Base-by-base conservation (phyloP, 2,888 invertebrate genomes). In the Galerucella nymphaeae region DNA sequence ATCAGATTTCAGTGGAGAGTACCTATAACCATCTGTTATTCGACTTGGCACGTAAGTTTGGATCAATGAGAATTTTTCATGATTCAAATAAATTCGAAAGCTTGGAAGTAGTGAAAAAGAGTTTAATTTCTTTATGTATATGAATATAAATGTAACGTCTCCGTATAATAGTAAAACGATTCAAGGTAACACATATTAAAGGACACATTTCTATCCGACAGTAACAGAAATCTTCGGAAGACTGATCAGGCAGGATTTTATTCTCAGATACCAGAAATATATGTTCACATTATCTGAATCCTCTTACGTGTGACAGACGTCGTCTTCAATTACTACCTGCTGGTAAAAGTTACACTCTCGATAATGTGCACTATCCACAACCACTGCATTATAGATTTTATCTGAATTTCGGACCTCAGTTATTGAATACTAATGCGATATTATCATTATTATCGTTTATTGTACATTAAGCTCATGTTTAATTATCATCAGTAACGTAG, bases 271-370 rank as follows among this genome's bases (percentile, higher is more conserved):
- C 58, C 65, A 71, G 70, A 71, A 74, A 74, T 66, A 55, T 65
- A 68, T 64, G 70, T 65, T 71, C 65, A 71, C 61, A 68, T 74
- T 71, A 74, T 65, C 65, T 38, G 66, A 71, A 74, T 74, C 74
- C 71, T 71, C 71, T 74, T 74, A 74, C 61, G 59, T 71, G 57
- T 71, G 74, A 74, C 74, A 74, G 74, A 74, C 67, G 74, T 71
- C 74, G 65, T 68, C 70, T 66, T 68, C 74, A 74, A 74, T 74
- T 74, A 74, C 65, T 74, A 71, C 74, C 74, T 74, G 73, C 73
- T 74, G 74, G 68, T 69, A 67, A 74, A 68, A 67, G 63, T 73
- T 66, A 67, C 65, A 66, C 65, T 61, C 69, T 61, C 57, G 64
- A 65, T 66, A 68, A 72, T 23, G 16, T 50, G 58, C 58, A 61